Evolutionary conservation across 2,113 vertebrate genomes (phyloP).

Genomic region (Ranitomeya imitator): DNA sequence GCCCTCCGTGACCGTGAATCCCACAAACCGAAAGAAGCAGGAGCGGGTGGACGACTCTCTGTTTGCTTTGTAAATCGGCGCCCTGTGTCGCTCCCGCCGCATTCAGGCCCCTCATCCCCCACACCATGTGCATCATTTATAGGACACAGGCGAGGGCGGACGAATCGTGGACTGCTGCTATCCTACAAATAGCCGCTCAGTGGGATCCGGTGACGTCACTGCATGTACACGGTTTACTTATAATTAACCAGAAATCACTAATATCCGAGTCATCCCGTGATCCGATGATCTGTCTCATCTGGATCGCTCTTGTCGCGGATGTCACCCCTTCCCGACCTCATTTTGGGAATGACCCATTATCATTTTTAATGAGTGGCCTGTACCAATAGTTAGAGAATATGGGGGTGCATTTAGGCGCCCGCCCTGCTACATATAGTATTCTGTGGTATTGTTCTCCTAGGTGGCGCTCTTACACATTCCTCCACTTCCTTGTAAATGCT

Average conservation of each 20-base stretch:
- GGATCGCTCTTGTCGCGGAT: background rate
- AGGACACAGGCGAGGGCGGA: background rate
- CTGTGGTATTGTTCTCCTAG: background rate
- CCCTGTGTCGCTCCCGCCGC: conserved; percentile 42
- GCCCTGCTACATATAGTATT: conserved; percentile 40
- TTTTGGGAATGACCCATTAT: background rate
- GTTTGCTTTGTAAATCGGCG: conserved; percentile 83
- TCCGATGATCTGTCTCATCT: background rate
- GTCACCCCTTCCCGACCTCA: background rate
- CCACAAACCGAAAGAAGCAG: conserved; percentile 80
- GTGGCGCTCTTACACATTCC: conserved; percentile 38
- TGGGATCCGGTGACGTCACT: background rate
- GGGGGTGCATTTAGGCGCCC: background rate
- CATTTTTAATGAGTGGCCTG: background rate
- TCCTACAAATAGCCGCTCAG: background rate
- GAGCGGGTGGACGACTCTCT: conserved; percentile 84
- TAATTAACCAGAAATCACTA: background rate
- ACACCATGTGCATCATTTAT: background rate
- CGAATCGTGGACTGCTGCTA: background rate
- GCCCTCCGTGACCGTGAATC: conserved; percentile 67
- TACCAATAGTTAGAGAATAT: background rate
- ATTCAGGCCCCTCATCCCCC: background rate
- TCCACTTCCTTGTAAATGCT: conserved; percentile 12
- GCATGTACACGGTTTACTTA: background rate
- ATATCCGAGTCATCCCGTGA: background rate